A percentile compares a stretch with the other conserved stretches of the same genome.
phyloP scores from a whole-genome alignment of 1,140 invertebrate genomes.

The Phthorimaea operculella region DNA sequence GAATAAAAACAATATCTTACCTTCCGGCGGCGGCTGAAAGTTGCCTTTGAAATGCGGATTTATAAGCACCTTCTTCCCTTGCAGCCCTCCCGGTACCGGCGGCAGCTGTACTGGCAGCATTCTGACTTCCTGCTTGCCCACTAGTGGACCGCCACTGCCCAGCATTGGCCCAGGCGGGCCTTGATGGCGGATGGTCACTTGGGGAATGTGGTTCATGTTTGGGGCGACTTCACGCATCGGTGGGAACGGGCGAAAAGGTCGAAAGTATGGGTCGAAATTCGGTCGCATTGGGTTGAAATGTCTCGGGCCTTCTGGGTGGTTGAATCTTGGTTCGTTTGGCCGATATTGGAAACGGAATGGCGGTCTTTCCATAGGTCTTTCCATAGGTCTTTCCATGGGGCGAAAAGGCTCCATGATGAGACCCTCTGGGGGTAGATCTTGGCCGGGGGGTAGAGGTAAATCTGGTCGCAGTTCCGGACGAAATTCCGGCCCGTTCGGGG shows the following conservation, averaged over 20 bases:
- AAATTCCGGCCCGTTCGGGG: neutral
- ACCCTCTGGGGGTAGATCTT: conserved; percentile 25
- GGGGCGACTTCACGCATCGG: conserved; percentile 30
- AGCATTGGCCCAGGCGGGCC: conserved; percentile 14
- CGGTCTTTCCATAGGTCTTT: conserved; percentile 21
- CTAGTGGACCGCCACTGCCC: neutral
- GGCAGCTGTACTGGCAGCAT: conserved; percentile 53
- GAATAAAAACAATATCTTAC: conserved; percentile 24
- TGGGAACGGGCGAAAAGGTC: conserved; percentile 19
- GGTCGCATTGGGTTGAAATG: conserved; percentile 23
- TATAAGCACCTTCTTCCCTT: conserved; percentile 58
- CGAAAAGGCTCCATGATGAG: conserved; percentile 18
- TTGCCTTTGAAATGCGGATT: conserved; percentile 62
- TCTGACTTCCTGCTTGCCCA: conserved; percentile 44
- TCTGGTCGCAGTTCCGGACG: conserved; percentile 11
- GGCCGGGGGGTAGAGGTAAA: neutral
- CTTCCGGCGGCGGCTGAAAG: conserved; percentile 53
- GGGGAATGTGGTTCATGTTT: conserved; percentile 31
- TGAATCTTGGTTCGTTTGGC: conserved; percentile 3
- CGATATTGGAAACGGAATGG: conserved; percentile 18
- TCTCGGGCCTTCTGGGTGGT: conserved; percentile 11
- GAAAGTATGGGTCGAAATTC: conserved; percentile 32
- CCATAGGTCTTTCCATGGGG: conserved; percentile 18
- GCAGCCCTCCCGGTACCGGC: conserved; percentile 35
- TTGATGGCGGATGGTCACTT: conserved; percentile 39